Evolutionary conservation across 1,140 invertebrate genomes (phyloP), one percentile per base, ranked within the genome.

Genomic region (Ostrea edulis): DNA sequence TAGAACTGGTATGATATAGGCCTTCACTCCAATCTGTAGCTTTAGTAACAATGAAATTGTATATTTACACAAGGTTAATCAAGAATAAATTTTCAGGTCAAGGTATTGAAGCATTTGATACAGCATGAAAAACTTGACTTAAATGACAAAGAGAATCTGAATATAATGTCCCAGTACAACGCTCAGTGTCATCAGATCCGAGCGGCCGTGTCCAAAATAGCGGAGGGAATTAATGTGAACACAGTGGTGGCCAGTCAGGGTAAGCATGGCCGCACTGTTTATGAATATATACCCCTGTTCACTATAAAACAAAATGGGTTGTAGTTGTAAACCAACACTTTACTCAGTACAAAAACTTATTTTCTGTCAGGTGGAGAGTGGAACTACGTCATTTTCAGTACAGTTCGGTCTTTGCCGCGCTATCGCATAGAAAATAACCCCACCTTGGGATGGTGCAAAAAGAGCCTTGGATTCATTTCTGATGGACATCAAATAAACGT

Each of bases 401-500:
- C 91, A 9, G 92, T 93, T 0, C 84, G 93, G 11, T 93, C 93
- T 12, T 82, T 92, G 25, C 92, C 92, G 20, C 22, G 89, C 2
- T 91, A 89, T 84, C 92, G 91, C 71, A 94, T 94, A 52, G 92
- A 93, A 51, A 85, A 58, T 0, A 83, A 82, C 14, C 93, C 93
- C 1, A 93, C 93, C 5, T 52, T 87, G 55, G 92, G 91, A 25
- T 94, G 93, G 93, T 87, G 88, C 53, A 89, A 86, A 58, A 87
- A 91, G 55, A 91, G 93, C 85, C 90, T 94, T n/a, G 93, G 93
- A 17, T 94, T 94, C 84, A 91, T 94, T 29, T 92, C 89, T 54
- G 92, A 94, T 84, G 83, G 82, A 11, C 90, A 94, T 83, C 93
- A 93, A 88, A 91, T 94, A 29, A 94, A 94, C 77, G 93, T 94